Conservation (phyloP, 1,140 invertebrate species). For the Dryas iulia region DNA sequence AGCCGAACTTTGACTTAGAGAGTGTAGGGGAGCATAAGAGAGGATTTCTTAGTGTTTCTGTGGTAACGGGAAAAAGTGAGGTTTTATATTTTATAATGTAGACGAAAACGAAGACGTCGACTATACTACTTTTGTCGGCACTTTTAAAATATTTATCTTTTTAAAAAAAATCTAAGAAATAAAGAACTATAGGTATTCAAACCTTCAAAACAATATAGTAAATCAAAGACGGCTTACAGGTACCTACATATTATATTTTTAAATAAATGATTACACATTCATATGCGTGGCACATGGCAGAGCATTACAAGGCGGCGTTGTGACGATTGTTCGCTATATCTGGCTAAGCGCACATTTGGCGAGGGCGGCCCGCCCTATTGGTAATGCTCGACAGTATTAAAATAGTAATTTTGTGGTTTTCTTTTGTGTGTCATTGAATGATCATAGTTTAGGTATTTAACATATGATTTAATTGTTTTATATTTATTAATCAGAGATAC, state of each 20-base stretch:
- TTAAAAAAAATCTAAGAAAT: too few species aligned
- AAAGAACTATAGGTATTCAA: too few species aligned
- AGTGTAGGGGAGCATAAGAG: too few species aligned
- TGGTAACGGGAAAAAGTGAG: too few species aligned
- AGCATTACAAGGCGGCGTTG: slow-evolving; percentile 34
- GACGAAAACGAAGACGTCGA: too few species aligned
- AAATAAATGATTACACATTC: slow-evolving; percentile 28
- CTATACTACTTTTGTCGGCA: too few species aligned
- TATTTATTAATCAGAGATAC: too few species aligned
- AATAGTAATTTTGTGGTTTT: neutral
- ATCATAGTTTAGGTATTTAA: neutral
- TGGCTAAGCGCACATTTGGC: slow-evolving; percentile 34
- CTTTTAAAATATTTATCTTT: neutral
- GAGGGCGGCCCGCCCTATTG: slow-evolving; percentile 45
- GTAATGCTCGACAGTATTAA: neutral
- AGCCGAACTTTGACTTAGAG: too few species aligned
- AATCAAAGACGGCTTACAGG: neutral
- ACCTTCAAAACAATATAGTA: neutral
- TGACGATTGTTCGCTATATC: slow-evolving; percentile 35
- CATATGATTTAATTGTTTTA: neutral
- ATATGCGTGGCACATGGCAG: slow-evolving; percentile 48
- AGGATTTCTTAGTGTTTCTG: too few species aligned
- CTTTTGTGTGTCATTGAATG: neutral
- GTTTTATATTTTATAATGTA: too few species aligned
- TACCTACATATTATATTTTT: neutral